These are phyloP conservation scores for Agrochola litura DNA, from an alignment of 2,888 invertebrate genomes.

Conservation along the genomic window DNA sequence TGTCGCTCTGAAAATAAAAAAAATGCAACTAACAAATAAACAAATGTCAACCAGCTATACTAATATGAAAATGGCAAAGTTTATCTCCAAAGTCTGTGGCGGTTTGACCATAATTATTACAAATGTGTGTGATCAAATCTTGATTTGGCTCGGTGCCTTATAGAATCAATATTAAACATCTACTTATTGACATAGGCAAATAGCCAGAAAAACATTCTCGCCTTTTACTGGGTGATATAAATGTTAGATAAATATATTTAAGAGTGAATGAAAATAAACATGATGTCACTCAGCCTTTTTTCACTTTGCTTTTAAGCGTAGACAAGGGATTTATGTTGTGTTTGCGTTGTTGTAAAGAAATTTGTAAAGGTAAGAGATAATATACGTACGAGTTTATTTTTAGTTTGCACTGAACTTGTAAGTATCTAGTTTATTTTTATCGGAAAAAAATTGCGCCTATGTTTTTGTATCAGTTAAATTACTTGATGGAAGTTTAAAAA, in stretches of 20 bases:
- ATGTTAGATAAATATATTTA: slow-evolving; percentile 19
- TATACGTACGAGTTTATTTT: slow-evolving; percentile 1
- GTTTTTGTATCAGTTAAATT: too few species aligned
- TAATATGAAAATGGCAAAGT: too few species aligned
- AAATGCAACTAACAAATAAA: too few species aligned
- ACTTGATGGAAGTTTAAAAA: background rate
- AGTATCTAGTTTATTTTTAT: background rate
- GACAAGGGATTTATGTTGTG: slow-evolving; percentile 20
- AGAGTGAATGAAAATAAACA: slow-evolving; percentile 40
- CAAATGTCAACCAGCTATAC: too few species aligned
- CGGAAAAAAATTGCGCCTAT: fast-evolving
- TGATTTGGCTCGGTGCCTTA: slow-evolving; percentile 12
- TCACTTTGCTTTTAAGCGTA: slow-evolving; percentile 20
- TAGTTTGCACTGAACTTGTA: background rate
- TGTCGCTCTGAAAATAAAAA: too few species aligned
- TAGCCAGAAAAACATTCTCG: slow-evolving; percentile 20
- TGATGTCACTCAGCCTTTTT: background rate
- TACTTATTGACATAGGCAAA: slow-evolving; percentile 20
- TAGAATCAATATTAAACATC: slow-evolving; percentile 3
- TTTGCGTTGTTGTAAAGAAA: background rate
- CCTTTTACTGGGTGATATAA: slow-evolving; percentile 20
- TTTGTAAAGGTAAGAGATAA: background rate
- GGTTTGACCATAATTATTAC: too few species aligned
- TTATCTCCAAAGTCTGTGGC: too few species aligned
- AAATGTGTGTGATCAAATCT: background rate